Evolutionary conservation across 2,888 invertebrate species (phyloP).

Genomic region (Caradrina clavipalpis): DNA sequence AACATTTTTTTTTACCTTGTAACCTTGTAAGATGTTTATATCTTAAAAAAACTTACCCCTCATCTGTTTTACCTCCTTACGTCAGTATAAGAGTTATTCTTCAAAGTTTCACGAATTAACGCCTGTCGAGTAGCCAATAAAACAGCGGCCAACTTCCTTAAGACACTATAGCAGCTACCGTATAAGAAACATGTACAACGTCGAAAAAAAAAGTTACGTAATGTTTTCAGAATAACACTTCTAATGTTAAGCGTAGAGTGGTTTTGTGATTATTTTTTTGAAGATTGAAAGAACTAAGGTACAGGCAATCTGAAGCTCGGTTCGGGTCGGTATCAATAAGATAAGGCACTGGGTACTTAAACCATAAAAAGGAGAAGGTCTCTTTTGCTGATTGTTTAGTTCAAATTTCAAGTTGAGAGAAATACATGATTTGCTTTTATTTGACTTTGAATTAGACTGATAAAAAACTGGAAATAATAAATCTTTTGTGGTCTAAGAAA

Average conservation of each 20-base stretch:
- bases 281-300: too few species aligned
- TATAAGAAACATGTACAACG: slow-evolving; percentile 58
- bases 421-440: too few species aligned
- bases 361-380: too few species aligned
- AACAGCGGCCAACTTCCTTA: slow-evolving; percentile 58
- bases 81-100: slow-evolving; percentile 52
- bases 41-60: slow-evolving; percentile 6
- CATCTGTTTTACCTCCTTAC: slow-evolving; percentile 45
- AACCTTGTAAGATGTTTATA: slow-evolving; percentile 17
- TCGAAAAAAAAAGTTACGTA: slow-evolving; percentile 61
- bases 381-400: too few species aligned
- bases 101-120: slow-evolving; percentile 56
- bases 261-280: slow-evolving; percentile 16
- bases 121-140: slow-evolving; percentile 60
- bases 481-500: too few species aligned
- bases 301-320: too few species aligned
- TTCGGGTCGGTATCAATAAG: too few species aligned
- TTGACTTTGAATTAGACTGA: too few species aligned
- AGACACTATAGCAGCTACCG: slow-evolving; percentile 36
- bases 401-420: too few species aligned
- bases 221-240: slow-evolving; percentile 48
- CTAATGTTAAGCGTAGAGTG: slow-evolving; percentile 33
- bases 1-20: too few species aligned
- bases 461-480: too few species aligned
- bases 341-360: too few species aligned